These are phyloP conservation scores for Dascyllus trimaculatus DNA, from an alignment of 2,113 vertebrate genomes.

Conservation along the genomic window DNA sequence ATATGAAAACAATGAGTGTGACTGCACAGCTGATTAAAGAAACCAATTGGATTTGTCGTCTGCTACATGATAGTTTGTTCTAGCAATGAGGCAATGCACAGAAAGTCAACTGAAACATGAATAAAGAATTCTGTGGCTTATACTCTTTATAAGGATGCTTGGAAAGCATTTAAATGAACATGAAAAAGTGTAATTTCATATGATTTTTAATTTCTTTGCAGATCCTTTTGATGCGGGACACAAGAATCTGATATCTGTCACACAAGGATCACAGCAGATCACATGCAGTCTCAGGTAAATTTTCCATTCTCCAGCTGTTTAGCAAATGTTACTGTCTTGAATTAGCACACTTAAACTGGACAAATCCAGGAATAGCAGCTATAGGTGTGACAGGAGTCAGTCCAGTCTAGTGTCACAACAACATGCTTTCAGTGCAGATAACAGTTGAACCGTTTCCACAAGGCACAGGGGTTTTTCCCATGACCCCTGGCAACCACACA, in stretches of 20 bases:
- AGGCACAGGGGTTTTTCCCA: slow-evolving; percentile 70
- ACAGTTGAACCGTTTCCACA: neutral
- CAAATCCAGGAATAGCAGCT: neutral
- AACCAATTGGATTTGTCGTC: no score
- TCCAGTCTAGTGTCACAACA: slow-evolving; percentile 14
- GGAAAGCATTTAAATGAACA: neutral
- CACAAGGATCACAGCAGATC: slow-evolving; percentile 67
- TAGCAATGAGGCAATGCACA: no score
- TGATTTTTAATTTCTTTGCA: slow-evolving; percentile 42
- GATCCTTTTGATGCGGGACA: slow-evolving; percentile 49
- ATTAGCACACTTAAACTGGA: neutral
- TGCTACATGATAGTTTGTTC: neutral
- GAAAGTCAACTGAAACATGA: neutral
- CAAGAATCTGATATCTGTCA: slow-evolving; percentile 34
- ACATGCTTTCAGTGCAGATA: slow-evolving; percentile 25
- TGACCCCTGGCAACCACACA: slow-evolving; percentile 71
- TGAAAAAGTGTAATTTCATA: neutral
- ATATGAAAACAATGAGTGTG: no score
- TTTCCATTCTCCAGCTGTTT: neutral
- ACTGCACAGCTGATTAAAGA: no score
- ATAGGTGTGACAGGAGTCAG: neutral
- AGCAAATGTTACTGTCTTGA: neutral
- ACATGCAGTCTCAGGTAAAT: slow-evolving; percentile 87
- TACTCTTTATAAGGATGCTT: neutral
- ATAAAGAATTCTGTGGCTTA: no score